These are phyloP conservation scores for Spizaetus ornatus DNA, from an alignment of 2,113 vertebrate genomes.

Conservation along the genomic window DNA sequence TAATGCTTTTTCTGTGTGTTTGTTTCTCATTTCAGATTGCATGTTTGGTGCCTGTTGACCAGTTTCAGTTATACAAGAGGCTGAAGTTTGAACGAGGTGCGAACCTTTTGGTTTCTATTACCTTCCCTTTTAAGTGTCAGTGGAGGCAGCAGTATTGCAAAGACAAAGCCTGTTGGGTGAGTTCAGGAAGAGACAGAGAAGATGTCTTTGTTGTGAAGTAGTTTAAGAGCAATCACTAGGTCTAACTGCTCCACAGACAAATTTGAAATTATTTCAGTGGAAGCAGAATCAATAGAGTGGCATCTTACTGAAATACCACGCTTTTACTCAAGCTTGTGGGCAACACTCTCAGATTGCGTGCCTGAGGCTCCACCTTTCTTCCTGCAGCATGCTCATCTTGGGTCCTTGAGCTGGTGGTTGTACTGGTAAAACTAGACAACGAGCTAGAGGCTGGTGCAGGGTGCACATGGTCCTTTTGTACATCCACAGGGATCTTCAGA, in stretches of 20 bases:
- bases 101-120: background rate
- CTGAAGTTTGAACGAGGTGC: constrained; percentile 92
- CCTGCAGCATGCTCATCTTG: accelerated
- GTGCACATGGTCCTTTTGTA: background rate
- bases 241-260: background rate
- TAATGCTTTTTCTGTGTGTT: background rate
- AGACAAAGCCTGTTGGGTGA: background rate
- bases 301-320: background rate
- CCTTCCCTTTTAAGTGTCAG: background rate
- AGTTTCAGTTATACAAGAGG: constrained; percentile 85
- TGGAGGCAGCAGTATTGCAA: background rate
- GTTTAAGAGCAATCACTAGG: background rate
- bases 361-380: background rate
- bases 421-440: background rate
- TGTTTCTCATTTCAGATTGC: constrained; percentile 83
- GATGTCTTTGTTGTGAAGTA: background rate
- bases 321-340: background rate
- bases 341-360: background rate
- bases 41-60: constrained; percentile 80
- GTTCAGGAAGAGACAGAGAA: background rate
- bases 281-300: background rate
- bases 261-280: background rate
- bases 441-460: background rate
- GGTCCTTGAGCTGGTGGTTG: background rate
- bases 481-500: background rate